A percentile compares a stretch with the other conserved stretches of the same genome.
These are phyloP conservation scores for Grapholita molesta DNA, from an alignment of 1,140 invertebrate species.

Conservation along the genomic window DNA sequence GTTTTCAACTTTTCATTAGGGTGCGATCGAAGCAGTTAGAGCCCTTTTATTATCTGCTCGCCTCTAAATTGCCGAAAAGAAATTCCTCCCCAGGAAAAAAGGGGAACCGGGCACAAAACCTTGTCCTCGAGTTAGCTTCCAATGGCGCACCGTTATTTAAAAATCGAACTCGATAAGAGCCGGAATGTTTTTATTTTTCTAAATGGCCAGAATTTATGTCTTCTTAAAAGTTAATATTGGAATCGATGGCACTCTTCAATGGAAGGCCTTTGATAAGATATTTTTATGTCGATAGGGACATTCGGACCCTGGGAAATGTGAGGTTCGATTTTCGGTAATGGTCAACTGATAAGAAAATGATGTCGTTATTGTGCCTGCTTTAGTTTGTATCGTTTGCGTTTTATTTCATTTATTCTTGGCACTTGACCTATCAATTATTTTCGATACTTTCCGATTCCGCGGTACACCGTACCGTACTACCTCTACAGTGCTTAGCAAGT, in stretches of 20 bases:
- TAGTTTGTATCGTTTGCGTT: conserved; percentile 61
- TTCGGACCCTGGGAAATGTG: conserved; percentile 71
- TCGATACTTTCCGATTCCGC: conserved; percentile 1
- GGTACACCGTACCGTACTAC: too few relatives aligned
- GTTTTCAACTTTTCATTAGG: conserved; percentile 75
- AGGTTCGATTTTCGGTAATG: conserved; percentile 74
- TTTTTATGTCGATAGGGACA: conserved; percentile 59
- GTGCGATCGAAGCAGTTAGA: conserved; percentile 75
- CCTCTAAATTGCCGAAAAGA: conserved; percentile 79
- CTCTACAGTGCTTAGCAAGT: too few relatives aligned
- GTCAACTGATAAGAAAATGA: conserved; percentile 77
- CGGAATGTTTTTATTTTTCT: conserved; percentile 74
- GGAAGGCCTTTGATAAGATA: conserved; percentile 58
- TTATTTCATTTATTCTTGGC: conserved; percentile 32
- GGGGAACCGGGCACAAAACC: conserved; percentile 65
- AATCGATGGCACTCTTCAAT: conserved; percentile 60
- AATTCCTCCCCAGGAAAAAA: conserved; percentile 65
- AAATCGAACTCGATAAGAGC: conserved; percentile 76
- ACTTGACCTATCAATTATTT: conserved; percentile 5
- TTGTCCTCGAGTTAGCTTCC: conserved; percentile 62
- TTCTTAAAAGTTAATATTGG: conserved; percentile 69
- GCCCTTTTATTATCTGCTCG: conserved; percentile 79
- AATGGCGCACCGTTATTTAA: conserved; percentile 72
- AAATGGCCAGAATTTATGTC: conserved; percentile 73
- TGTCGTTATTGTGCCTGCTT: conserved; percentile 63